Conservation (phyloP, 1,140 invertebrate species). For the Drosophila navojoa region DNA sequence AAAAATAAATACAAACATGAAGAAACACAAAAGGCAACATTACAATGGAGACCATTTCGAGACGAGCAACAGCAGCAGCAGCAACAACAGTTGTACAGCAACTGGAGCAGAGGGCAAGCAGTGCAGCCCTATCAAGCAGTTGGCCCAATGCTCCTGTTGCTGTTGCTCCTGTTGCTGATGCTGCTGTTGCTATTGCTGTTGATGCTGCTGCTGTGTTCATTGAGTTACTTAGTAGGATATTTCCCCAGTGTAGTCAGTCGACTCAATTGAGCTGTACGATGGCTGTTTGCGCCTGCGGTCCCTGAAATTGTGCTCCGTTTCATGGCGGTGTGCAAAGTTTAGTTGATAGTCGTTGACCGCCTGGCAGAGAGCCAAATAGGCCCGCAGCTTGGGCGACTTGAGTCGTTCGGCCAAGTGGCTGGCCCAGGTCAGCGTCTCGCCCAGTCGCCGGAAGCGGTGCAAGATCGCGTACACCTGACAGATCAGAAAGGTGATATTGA, state of each 20-base stretch:
- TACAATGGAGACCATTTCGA: neutral
- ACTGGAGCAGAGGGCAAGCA: too few species aligned
- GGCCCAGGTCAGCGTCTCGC: slow-evolving; percentile 44
- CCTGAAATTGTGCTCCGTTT: neutral
- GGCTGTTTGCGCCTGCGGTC: neutral
- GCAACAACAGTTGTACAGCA: neutral
- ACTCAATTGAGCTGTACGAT: neutral
- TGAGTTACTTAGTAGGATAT: too few species aligned
- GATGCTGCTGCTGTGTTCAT: neutral
- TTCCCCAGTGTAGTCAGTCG: neutral
- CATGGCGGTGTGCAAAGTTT: neutral
- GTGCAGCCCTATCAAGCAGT: too few species aligned
- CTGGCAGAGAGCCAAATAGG: slow-evolving; percentile 50
- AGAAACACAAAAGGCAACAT: neutral
- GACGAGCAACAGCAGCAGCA: neutral
- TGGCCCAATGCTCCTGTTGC: too few species aligned
- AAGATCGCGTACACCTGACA: slow-evolving; percentile 59
- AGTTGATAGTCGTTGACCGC: slow-evolving; percentile 50
- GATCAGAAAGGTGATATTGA: slow-evolving; percentile 55
- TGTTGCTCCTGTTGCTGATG: too few species aligned
- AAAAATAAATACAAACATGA: too few species aligned
- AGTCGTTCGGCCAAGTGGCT: slow-evolving; percentile 34
- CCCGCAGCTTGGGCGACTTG: slow-evolving; percentile 26
- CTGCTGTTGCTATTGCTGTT: neutral
- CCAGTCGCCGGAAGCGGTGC: slow-evolving; percentile 41